Percentiles rank a stretch among this genome's conserved stretches.
These are phyloP conservation scores for Urosaurus nigricauda DNA, from an alignment of 2,797 vertebrate species.

Conservation along the genomic window DNA sequence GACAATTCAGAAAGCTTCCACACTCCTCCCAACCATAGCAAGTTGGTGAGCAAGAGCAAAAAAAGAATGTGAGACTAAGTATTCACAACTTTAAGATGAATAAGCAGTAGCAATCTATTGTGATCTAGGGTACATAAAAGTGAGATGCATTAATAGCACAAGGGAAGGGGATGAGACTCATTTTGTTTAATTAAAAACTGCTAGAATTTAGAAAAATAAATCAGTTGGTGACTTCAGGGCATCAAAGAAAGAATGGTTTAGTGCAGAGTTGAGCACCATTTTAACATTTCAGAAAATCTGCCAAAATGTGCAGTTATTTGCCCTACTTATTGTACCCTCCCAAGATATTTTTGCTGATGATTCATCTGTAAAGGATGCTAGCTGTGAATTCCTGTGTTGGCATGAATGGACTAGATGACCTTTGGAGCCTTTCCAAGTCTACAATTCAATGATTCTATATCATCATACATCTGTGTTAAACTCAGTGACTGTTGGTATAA, in stretches of 20 bases:
- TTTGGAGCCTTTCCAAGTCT: too few species aligned
- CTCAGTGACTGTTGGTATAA: neutral
- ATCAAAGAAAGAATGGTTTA: neutral
- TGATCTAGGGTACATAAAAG: neutral
- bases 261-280: neutral
- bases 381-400: too few species aligned
- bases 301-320: neutral
- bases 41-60: neutral
- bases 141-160: neutral
- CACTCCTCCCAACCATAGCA: too few species aligned
- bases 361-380: neutral
- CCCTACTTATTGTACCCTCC: neutral
- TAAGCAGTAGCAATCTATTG: neutral
- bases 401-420: too few species aligned
- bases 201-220: neutral
- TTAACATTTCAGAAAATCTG: neutral
- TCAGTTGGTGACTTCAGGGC: neutral
- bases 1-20: too few species aligned
- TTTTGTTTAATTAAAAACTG: neutral
- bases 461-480: conserved; percentile 7
- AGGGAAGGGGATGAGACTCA: neutral
- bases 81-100: neutral
- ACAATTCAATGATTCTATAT: neutral
- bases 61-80: neutral
- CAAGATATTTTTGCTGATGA: neutral